Percentiles rank a stretch among this genome's conserved stretches.
Evolutionary conservation across 2,888 invertebrate species (phyloP).

Genomic region (Schizaphis graminum): DNA sequence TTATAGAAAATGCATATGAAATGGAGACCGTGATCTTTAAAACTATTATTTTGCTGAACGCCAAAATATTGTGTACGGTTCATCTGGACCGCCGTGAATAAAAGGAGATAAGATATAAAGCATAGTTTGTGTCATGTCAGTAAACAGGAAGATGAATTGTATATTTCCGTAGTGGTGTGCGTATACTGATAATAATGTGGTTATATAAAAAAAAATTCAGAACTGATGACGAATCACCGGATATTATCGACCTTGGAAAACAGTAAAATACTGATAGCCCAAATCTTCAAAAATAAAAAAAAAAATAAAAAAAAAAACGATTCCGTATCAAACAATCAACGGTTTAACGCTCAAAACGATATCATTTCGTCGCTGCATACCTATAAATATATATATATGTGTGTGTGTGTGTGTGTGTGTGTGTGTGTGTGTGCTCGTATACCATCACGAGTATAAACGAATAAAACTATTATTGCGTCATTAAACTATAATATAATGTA

Average conservation of each 20-base stretch:
- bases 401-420: no score
- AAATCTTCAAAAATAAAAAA: slow-evolving; percentile 20
- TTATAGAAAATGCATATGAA: not conserved
- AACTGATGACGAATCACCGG: slow-evolving; percentile 26
- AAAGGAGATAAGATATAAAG: not conserved
- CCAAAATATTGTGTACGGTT: not conserved
- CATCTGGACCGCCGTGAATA: not conserved
- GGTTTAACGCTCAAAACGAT: not conserved
- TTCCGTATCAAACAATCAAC: not conserved
- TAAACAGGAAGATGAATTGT: slow-evolving; percentile 45
- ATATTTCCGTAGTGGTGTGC: slow-evolving; percentile 6
- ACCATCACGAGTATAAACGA: not conserved
- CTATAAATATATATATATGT: not conserved
- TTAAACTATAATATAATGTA: not conserved
- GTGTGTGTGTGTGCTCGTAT: not conserved
- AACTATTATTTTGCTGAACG: not conserved
- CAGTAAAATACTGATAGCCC: not conserved
- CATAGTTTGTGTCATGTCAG: not conserved
- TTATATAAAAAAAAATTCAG: not conserved
- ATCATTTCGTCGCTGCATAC: not conserved
- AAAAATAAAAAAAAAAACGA: not conserved
- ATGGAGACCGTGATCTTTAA: not conserved
- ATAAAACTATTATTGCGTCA: not conserved
- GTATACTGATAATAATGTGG: not conserved
- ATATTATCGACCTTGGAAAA: slow-evolving; percentile 26